Base-by-base conservation (phyloP, 2,888 invertebrate genomes). In the Caenorhabditis japonica region DNA sequence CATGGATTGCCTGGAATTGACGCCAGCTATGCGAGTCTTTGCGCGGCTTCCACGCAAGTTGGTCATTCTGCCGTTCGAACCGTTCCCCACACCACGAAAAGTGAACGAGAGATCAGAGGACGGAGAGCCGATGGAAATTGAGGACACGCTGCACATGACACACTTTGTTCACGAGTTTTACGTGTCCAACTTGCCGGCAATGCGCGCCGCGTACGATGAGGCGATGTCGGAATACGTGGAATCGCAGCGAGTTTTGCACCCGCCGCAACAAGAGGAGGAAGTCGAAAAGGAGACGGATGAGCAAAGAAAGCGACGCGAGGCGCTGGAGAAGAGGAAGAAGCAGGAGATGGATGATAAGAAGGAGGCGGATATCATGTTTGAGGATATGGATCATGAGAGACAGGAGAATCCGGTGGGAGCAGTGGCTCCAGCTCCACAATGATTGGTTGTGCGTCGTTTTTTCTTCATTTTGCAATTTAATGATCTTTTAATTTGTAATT, bases 1-100 rank as follows among this genome's bases (percentile, higher is more conserved):
- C 90, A 92, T 93, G 87, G 96, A 97, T 90, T 99, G 99, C 89
- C 94, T 94, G 86, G 99, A 99, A 89, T 90, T 99, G 30, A 94
- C 94, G 38, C 95, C 96, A 5, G 95, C 96, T 0, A 97, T 99
- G 88, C 93, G 93, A 88, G 92, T 94, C 90, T 89, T 97, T 49
- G 93, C 93, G 87, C 91, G 92, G 76, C 91, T 94, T 12, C 94
- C 97, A 0, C 90, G 93, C 56, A 91, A 93, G 82, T 89, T 97
- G 49, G 92, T 93, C 84, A 88, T 97, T 36, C 90, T 93, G 25
- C 92, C 94, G 2, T 91, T 92, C 72, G 97, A 97, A 90, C 89
- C 90, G 2, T 93, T 92, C 89, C 94, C 94, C 1, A 91, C 89
- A 2, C 61, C 59, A 1, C 92, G 39, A 90, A 91, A 85, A 53